These are phyloP conservation scores for Alviniconcha marisindica DNA, from an alignment of 1,140 invertebrate genomes.

Conservation along the genomic window DNA sequence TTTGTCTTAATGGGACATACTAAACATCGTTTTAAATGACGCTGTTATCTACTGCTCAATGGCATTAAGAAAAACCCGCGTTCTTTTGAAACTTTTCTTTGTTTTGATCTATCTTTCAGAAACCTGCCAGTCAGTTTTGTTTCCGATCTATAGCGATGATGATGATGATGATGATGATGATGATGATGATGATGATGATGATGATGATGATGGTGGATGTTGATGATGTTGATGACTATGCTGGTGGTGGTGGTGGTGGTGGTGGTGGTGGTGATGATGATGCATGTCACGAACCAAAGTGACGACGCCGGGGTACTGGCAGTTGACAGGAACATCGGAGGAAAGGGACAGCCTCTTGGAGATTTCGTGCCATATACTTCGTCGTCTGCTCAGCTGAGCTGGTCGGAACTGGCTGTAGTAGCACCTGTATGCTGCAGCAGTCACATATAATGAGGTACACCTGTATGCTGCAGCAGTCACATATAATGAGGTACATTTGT, in stretches of 20 bases:
- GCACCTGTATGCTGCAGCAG: neutral
- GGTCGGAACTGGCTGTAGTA: neutral
- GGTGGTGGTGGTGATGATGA: neutral
- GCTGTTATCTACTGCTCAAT: no score
- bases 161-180: constrained; percentile 5
- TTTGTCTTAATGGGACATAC: no score
- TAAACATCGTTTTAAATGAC: no score
- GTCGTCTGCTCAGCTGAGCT: neutral
- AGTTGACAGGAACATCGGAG: neutral
- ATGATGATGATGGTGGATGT: neutral
- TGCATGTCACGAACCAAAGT: neutral
- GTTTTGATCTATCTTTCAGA: no score
- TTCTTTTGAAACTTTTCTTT: no score
- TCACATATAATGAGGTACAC: no score
- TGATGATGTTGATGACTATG: neutral
- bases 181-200: neutral
- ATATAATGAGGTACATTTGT: no score
- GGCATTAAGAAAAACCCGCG: no score
- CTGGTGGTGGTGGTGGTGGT: neutral
- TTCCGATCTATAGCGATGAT: no score
- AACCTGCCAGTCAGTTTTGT: no score
- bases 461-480: no score
- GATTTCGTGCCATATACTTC: no score
- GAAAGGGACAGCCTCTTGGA: neutral
- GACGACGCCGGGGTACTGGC: constrained; percentile 16